A percentile compares a stretch with the other conserved stretches of the same genome.
phyloP scores from a whole-genome alignment of 2,888 invertebrate species.

The Kuschelorhynchus macadamiae region DNA sequence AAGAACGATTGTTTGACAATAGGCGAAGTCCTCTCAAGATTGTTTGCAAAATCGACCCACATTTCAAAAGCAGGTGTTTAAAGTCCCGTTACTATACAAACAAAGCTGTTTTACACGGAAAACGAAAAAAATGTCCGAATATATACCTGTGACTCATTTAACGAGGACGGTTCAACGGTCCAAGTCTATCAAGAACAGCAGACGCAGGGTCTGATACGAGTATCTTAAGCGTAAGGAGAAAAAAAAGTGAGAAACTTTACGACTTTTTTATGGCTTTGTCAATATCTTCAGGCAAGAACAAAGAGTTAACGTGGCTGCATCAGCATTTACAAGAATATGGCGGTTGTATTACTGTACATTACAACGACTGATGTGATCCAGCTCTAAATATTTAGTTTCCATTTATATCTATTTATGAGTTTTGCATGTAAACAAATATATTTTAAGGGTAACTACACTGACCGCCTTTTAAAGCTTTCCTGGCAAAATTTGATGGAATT shows the following conservation, averaged over 20 bases:
- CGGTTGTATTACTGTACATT: too few species aligned
- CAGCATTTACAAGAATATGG: neutral
- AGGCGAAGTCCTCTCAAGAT: too few species aligned
- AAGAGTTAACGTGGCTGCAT: too few species aligned
- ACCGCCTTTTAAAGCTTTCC: too few species aligned
- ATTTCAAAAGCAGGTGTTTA: neutral
- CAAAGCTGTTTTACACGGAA: neutral
- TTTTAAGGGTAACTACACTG: too few species aligned
- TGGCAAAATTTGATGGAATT: too few species aligned
- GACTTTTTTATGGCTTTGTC: constrained; percentile 1
- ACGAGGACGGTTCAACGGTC: constrained; percentile 3
- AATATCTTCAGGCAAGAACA: too few species aligned
- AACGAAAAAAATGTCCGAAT: neutral
- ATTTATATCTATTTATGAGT: too few species aligned
- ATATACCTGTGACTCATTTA: neutral
- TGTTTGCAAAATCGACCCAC: neutral
- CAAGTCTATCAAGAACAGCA: neutral
- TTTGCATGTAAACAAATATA: too few species aligned
- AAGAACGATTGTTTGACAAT: too few species aligned
- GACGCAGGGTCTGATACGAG: neutral
- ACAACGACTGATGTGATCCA: too few species aligned
- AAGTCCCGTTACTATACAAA: neutral
- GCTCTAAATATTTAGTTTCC: too few species aligned
- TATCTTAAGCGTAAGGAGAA: neutral
- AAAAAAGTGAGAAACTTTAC: neutral